Conservation (phyloP, 1,140 invertebrate genomes). For the Ericerus pela region DNA sequence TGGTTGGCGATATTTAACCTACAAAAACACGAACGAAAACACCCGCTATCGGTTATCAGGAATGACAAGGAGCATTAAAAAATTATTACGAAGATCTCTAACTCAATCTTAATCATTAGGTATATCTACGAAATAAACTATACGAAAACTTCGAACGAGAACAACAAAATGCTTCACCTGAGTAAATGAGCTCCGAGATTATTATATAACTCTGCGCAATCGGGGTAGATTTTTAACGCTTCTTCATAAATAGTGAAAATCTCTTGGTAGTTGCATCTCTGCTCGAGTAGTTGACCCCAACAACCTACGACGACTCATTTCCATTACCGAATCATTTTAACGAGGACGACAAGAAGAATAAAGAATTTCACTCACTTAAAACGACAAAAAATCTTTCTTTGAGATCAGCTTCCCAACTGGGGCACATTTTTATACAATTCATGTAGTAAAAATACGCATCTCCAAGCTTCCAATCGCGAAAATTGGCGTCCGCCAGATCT, state of each 20-base stretch:
- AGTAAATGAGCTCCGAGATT: conserved; percentile 29
- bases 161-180: conserved; percentile 31
- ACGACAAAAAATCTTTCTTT: conserved; percentile 3
- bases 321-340: neutral
- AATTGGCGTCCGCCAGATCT: neutral
- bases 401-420: neutral
- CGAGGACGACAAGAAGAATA: neutral
- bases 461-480: neutral
- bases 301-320: conserved; percentile 23
- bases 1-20: conserved; percentile 20
- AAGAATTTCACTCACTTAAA: neutral
- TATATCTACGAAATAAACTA: no score
- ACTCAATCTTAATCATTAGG: no score
- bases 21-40: neutral
- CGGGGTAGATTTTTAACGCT: conserved; percentile 31
- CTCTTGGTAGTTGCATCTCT: conserved; percentile 22
- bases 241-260: conserved; percentile 33
- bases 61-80: neutral
- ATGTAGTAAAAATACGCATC: conserved; percentile 3
- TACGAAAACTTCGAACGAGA: no score
- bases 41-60: neutral
- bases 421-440: neutral
- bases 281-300: conserved; percentile 24
- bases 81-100: no score
- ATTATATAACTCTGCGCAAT: conserved; percentile 30